Evolutionary conservation across 2,113 vertebrate species (phyloP).

Genomic region (Callorhinus ursinus): DNA sequence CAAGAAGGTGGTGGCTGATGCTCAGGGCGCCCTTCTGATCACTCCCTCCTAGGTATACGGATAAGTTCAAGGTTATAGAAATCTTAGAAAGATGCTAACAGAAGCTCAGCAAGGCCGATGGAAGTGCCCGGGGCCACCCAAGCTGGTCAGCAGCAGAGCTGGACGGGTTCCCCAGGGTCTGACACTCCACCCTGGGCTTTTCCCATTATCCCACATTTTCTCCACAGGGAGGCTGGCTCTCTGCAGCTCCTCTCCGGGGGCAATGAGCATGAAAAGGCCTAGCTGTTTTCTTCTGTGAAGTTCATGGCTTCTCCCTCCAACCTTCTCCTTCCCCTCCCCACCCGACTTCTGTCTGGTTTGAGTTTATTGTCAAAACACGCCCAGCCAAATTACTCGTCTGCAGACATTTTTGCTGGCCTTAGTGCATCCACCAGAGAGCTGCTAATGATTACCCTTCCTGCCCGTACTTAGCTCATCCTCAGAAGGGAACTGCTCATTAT

Average conservation of each 20-base stretch:
- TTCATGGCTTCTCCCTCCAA: conserved; percentile 30
- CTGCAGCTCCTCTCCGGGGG: background rate
- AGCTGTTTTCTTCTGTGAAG: conserved; percentile 56
- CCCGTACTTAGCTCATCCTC: conserved; percentile 65
- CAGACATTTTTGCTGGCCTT: conserved; percentile 76
- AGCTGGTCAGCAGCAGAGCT: background rate
- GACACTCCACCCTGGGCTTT: background rate
- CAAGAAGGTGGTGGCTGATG: background rate
- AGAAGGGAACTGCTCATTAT: conserved; percentile 74
- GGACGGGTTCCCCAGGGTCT: background rate
- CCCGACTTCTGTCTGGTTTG: conserved; percentile 76
- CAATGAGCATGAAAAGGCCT: background rate
- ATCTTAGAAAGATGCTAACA: background rate
- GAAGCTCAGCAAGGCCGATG: background rate
- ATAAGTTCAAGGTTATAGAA: background rate
- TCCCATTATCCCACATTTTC: background rate
- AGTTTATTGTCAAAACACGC: conserved; percentile 82
- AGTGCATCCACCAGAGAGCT: conserved; percentile 74
- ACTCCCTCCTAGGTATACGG: background rate
- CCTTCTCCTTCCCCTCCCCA: background rate
- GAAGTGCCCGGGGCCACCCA: rapidly evolving
- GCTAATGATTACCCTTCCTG: conserved; percentile 78
- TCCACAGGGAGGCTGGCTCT: background rate
- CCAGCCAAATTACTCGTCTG: conserved; percentile 78
- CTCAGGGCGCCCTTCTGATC: background rate